phyloP scores from a whole-genome alignment of 2,113 vertebrate species.

The Tapirus terrestris region DNA sequence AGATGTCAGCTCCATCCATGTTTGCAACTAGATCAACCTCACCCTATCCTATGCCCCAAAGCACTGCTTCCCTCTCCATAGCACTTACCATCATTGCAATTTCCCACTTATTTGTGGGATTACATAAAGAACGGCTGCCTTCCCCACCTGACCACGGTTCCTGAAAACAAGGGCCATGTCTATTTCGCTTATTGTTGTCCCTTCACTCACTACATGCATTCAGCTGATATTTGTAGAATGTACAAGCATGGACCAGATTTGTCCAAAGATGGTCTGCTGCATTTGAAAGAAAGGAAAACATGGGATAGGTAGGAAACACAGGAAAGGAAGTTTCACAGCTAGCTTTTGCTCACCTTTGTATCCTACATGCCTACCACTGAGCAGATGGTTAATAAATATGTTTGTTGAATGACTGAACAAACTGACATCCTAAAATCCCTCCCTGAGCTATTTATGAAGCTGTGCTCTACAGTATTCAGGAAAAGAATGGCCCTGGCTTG shows the following conservation, averaged over 20 bases:
- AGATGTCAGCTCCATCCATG: neutral
- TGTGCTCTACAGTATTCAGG: accelerated
- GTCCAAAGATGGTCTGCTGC: neutral
- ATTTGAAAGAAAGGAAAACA: neutral
- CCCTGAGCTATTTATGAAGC: accelerated
- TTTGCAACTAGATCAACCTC: neutral
- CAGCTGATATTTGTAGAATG: neutral
- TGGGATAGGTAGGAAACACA: no score
- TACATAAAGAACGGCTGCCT: neutral
- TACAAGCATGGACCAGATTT: neutral
- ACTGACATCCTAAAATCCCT: neutral
- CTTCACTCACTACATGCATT: neutral
- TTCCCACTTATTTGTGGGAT: neutral
- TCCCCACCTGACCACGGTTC: neutral
- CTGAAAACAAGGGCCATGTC: neutral
- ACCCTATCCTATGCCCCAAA: neutral
- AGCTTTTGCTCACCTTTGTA: neutral
- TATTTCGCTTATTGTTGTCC: neutral
- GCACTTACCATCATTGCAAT: neutral
- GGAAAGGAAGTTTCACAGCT: neutral
- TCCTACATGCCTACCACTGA: neutral
- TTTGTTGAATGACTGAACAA: neutral
- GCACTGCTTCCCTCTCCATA: neutral
- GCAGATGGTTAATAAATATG: neutral
- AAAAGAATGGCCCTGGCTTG: neutral